Evolutionary conservation across 1,140 invertebrate genomes (phyloP).

Genomic region (Colletes latitarsis): DNA sequence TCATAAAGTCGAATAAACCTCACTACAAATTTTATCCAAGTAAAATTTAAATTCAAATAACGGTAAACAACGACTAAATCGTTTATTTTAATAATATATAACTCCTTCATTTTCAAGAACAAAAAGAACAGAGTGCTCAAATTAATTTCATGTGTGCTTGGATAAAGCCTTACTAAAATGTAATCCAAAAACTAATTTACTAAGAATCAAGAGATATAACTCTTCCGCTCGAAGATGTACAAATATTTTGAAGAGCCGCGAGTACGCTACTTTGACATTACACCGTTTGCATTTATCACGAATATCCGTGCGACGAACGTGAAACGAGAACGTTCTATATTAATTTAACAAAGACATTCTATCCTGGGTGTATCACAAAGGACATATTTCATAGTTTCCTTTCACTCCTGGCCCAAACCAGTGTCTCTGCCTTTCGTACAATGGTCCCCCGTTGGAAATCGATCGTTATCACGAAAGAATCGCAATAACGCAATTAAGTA

Average conservation of each 20-base stretch:
- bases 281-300: background rate
- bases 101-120: too few relatives aligned
- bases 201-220: background rate
- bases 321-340: background rate
- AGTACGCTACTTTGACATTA: too few relatives aligned
- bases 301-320: background rate
- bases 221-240: background rate
- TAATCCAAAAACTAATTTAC: too few relatives aligned
- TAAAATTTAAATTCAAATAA: too few relatives aligned
- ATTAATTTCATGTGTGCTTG: too few relatives aligned
- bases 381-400: background rate
- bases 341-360: conserved; percentile 6
- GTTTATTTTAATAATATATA: too few relatives aligned
- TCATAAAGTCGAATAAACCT: too few relatives aligned
- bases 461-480: conserved; percentile 58
- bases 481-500: conserved; percentile 77
- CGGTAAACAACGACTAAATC: too few relatives aligned
- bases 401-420: background rate
- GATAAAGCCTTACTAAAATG: too few relatives aligned
- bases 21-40: too few relatives aligned
- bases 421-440: background rate
- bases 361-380: background rate
- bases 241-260: background rate
- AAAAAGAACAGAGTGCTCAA: too few relatives aligned
- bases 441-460: background rate